Evolutionary conservation across 2,888 invertebrate species (phyloP).

Genomic region (Dysmachus trigonus): DNA sequence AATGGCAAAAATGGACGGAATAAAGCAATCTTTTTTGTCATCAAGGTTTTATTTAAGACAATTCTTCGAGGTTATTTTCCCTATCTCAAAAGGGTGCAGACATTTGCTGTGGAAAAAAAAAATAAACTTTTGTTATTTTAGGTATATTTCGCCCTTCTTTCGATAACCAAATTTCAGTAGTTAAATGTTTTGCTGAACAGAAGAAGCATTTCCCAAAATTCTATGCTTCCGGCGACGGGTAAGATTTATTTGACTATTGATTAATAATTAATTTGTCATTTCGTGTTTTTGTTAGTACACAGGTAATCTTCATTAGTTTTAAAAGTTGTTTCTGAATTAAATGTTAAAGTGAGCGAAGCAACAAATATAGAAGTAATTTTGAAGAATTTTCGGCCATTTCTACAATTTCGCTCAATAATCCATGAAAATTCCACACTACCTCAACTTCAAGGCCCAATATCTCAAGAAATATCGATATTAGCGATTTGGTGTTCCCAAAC

Average conservation of each 20-base stretch:
- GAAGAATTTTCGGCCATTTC: no score
- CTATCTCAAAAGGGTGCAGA: conserved; percentile 10
- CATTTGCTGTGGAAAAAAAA: background rate
- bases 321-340: background rate
- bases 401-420: no score
- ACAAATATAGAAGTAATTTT: no score
- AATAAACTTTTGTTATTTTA: background rate
- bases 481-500: no score
- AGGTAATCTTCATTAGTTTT: background rate
- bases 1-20: background rate
- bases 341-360: no score
- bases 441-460: no score
- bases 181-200: background rate
- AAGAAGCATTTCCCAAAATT: no score
- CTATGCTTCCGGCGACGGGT: no score
- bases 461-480: no score
- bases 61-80: background rate
- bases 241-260: background rate
- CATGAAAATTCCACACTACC: no score
- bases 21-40: background rate
- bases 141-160: background rate
- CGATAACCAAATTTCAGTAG: background rate
- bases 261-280: background rate
- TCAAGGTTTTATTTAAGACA: background rate
- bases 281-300: background rate